Evolutionary conservation across 1,140 invertebrate genomes (phyloP), one percentile per base, ranked within the genome.

Genomic region (Macrotrachela quadricornifera): DNA sequence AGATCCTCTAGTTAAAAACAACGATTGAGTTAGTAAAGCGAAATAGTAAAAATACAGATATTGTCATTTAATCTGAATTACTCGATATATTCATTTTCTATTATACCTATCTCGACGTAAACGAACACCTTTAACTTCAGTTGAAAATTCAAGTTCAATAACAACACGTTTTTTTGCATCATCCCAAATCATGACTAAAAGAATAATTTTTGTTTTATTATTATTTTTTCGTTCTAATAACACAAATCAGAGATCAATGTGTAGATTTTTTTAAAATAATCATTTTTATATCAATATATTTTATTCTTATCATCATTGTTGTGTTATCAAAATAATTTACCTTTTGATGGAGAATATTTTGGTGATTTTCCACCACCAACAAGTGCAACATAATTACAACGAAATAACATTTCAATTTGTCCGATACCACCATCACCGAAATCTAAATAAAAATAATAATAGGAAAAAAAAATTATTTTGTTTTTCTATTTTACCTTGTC

Each of bases 371-470:
- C 88, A 57, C 87, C 88, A 46, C 90, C 90, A 51, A 96, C 85
- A 42, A 96, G 71, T 13, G 90, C 91, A 63, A 95, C 75, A 72
- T 94, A 95, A 72, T 95, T 95, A 69, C 88, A 95, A 52, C 87
- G 75, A 69, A 95, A 96, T 11, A 97, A 71, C 88, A 95, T 95
- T 73, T 97, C 91, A 12, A 94, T 83, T 67, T 85, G 83, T 54
- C 82, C 80, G 46, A 96, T 76, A 10, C 87, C 87, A 51, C 85
- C 88, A 73, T 73, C 73, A 57, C 60, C 57, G 58, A 72, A 73
- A 63, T 74, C 71, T 71, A 54, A 1, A 40, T 48, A 58, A 42
- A 38, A 47, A 50, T 39, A 44, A 9, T 18, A 60, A 57, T 56
- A 4, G 11, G 18, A 50, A 10, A 10, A 42, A 42, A 6, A 1